A percentile compares a stretch with the other conserved stretches of the same genome.
phyloP scores from a whole-genome alignment of 2,113 vertebrate genomes.

The Capreolus pygargus region DNA sequence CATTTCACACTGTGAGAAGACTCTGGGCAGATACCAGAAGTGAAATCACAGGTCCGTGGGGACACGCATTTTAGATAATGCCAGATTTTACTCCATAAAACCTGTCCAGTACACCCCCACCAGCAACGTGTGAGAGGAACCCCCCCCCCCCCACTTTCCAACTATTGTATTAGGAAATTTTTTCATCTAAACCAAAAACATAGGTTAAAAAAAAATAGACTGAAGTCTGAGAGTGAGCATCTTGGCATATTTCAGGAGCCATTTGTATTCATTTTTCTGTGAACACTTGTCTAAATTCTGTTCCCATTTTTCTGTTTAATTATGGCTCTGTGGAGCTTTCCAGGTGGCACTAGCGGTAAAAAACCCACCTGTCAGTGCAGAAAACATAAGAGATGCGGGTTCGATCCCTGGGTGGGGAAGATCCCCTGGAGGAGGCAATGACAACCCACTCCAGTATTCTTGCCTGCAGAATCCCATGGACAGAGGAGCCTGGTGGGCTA shows the following conservation, averaged over 20 bases:
- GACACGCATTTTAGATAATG: background rate
- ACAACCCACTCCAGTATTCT: background rate
- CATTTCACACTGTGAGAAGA: background rate
- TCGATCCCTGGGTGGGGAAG: background rate
- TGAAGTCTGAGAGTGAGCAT: background rate
- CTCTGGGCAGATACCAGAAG: background rate
- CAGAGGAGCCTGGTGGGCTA: background rate
- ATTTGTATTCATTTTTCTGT: background rate
- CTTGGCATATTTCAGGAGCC: background rate
- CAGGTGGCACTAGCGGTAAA: background rate
- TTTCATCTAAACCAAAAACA: background rate
- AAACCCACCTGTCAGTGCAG: background rate
- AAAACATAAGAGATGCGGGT: fast-evolving
- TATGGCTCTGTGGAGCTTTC: background rate
- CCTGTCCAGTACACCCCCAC: too few species aligned
- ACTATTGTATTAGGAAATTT: background rate
- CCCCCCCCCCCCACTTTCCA: background rate
- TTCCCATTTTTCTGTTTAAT: background rate
- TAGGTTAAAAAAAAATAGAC: background rate
- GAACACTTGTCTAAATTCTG: background rate
- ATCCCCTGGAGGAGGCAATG: background rate
- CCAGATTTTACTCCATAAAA: background rate
- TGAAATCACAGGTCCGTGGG: background rate
- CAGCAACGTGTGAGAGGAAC: too few species aligned
- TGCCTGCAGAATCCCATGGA: background rate